Evolutionary conservation across 2,113 vertebrate genomes (phyloP).

Genomic region (Bubo scandiacus): DNA sequence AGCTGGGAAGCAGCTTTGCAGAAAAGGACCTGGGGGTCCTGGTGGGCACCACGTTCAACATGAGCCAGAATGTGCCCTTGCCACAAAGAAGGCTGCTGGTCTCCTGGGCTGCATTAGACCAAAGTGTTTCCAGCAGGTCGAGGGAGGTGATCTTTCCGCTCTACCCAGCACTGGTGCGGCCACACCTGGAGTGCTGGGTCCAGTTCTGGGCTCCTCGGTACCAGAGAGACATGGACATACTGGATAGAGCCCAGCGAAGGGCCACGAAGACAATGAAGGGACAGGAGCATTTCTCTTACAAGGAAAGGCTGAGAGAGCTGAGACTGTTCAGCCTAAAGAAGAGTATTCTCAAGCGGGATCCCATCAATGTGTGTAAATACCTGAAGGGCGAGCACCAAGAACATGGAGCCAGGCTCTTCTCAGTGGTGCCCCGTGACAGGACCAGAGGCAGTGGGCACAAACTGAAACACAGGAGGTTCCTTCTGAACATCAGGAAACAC

Average conservation of each 20-base stretch:
- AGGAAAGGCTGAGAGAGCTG: background rate
- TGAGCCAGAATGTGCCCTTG: background rate
- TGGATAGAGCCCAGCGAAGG: background rate
- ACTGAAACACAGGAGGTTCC: background rate
- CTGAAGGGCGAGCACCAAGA: background rate
- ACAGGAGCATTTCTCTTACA: background rate
- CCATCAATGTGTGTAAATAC: background rate
- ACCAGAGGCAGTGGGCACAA: background rate
- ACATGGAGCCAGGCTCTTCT: background rate
- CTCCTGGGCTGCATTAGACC: background rate
- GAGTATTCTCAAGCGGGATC: background rate
- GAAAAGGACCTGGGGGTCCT: background rate
- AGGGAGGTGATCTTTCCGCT: background rate
- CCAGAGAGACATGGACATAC: background rate
- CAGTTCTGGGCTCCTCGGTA: background rate
- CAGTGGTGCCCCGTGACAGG: background rate
- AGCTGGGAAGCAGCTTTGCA: background rate
- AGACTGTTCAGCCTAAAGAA: background rate
- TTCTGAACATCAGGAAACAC: background rate
- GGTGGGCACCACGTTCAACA: background rate
- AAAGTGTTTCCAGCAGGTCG: background rate
- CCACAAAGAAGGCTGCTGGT: accelerated
- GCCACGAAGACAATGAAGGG: background rate
- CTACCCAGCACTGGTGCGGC: background rate
- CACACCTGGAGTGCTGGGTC: background rate